phyloP scores from a whole-genome alignment of 2,888 invertebrate genomes.

The Poecilus cupreus region DNA sequence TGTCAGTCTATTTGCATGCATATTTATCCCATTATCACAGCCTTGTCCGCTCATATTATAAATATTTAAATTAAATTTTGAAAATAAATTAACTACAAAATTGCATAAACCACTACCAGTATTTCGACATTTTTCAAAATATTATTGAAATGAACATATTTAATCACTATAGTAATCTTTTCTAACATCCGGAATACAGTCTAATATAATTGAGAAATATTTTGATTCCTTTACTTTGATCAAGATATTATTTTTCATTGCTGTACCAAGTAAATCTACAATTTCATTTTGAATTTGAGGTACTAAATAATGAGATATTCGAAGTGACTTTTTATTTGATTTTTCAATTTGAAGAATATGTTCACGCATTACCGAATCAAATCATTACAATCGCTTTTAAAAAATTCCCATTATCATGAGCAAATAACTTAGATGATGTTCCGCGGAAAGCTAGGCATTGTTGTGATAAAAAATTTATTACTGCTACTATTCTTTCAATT shows the following conservation, averaged over 20 bases:
- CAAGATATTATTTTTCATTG: neutral
- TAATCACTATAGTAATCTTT: slow-evolving; percentile 52
- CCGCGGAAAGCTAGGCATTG: slow-evolving; percentile 23
- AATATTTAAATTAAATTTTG: neutral
- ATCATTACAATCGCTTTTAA: slow-evolving; percentile 37
- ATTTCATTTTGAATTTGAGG: slow-evolving; percentile 49
- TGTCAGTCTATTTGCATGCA: slow-evolving; percentile 48
- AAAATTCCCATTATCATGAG: slow-evolving; percentile 40
- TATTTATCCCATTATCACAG: slow-evolving; percentile 59
- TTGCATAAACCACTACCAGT: slow-evolving; percentile 25
- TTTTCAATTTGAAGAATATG: slow-evolving; percentile 25
- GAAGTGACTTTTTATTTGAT: slow-evolving; percentile 13
- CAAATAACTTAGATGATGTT: neutral
- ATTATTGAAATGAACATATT: slow-evolving; percentile 30
- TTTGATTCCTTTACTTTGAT: neutral
- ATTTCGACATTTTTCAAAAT: neutral
- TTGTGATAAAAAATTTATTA: slow-evolving; percentile 7
- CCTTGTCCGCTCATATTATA: neutral
- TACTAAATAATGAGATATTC: slow-evolving; percentile 31
- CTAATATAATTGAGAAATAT: slow-evolving; percentile 30
- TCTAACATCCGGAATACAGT: slow-evolving; percentile 56
- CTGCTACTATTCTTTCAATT: slow-evolving; percentile 18
- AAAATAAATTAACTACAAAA: slow-evolving; percentile 14
- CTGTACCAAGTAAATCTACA: slow-evolving; percentile 35
- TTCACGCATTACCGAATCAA: slow-evolving; percentile 41